A percentile compares a stretch with the other conserved stretches of the same genome.
Conservation (phyloP, 2,888 invertebrate genomes). For the Pristionchus maxplancki region DNA sequence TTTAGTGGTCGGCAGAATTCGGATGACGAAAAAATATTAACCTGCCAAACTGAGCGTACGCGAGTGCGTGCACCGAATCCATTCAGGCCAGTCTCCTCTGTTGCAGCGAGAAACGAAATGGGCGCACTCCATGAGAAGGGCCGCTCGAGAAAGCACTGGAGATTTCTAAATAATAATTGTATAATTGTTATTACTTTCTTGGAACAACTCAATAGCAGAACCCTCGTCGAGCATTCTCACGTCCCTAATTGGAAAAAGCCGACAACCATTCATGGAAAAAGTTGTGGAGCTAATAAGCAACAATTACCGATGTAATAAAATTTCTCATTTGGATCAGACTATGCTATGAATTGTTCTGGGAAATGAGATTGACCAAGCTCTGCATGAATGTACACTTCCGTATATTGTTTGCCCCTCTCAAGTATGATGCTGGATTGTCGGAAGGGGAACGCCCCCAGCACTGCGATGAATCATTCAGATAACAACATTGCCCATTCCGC, state of each 20-base stretch:
- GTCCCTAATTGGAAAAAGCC: background rate
- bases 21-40: constrained; percentile 27
- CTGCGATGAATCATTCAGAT: background rate
- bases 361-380: too few relatives aligned
- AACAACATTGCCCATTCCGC: background rate
- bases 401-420: background rate
- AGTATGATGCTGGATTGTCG: background rate
- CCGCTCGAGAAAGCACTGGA: constrained; percentile 92
- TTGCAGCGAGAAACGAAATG: constrained; percentile 98
- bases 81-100: constrained; percentile 97
- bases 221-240: background rate
- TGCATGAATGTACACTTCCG: background rate
- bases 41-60: constrained; percentile 52
- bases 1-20: too few relatives aligned
- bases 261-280: background rate
- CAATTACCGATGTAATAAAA: background rate
- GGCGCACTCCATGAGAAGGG: constrained; percentile 93
- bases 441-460: background rate
- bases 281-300: too few relatives aligned
- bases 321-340: background rate
- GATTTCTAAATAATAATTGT: constrained; percentile 86
- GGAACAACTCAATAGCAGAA: background rate
- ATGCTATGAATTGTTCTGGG: too few relatives aligned
- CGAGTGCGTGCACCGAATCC: constrained; percentile 79
- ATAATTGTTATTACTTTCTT: background rate